phyloP scores from a whole-genome alignment of 1,140 invertebrate species.

The Solenopsis fugax region DNA sequence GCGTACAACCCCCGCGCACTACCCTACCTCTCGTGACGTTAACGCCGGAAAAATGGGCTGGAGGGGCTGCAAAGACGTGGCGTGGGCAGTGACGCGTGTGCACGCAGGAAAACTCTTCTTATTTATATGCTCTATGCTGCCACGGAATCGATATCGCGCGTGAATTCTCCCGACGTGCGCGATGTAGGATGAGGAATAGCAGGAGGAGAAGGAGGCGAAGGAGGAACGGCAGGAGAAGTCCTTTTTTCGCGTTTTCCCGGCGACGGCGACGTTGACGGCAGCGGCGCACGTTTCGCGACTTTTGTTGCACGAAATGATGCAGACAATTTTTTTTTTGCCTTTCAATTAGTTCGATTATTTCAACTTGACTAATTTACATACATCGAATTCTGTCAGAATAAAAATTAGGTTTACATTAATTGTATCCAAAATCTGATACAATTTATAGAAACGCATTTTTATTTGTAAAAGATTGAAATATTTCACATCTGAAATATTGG shows the following conservation, averaged over 20 bases:
- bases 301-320: conserved; percentile 37
- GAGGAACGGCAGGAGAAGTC: conserved; percentile 32
- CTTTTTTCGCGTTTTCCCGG: conserved; percentile 61
- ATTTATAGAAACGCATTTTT: not conserved
- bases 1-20: conserved; percentile 72
- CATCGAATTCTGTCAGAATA: not conserved
- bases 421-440: not conserved
- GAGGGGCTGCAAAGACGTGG: conserved; percentile 81
- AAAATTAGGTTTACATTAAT: not conserved
- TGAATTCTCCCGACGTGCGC: conserved; percentile 75
- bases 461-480: conserved; percentile 2
- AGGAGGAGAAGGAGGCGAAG: conserved; percentile 33
- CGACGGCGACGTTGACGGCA: conserved; percentile 37
- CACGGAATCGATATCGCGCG: conserved; percentile 85
- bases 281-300: conserved; percentile 4
- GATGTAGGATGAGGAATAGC: conserved; percentile 1
- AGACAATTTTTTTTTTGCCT: conserved; percentile 3
- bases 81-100: conserved; percentile 85
- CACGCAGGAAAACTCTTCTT: conserved; percentile 86
- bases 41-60: conserved; percentile 83
- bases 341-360: conserved; percentile 12
- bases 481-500: not conserved
- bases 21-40: conserved; percentile 80
- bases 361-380: not conserved
- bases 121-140: conserved; percentile 84